These are phyloP conservation scores for Dinoponera quadriceps DNA, from an alignment of 1,140 invertebrate genomes.

Conservation along the genomic window DNA sequence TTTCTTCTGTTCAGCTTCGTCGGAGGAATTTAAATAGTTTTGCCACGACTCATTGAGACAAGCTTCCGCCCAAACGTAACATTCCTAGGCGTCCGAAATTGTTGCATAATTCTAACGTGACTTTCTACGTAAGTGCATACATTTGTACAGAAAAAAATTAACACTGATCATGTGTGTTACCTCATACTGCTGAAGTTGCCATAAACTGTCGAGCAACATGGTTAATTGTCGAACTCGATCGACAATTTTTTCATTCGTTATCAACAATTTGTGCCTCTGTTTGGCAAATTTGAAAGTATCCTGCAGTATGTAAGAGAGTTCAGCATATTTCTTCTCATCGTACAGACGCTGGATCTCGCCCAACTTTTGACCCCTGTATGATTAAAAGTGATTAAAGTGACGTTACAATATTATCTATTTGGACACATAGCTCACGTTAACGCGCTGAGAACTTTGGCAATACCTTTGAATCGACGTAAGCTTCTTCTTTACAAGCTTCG, in stretches of 20 bases:
- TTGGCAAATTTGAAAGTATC: constrained; percentile 87
- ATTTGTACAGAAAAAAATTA: constrained; percentile 13
- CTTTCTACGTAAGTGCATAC: background rate
- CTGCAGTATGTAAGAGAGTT: constrained; percentile 88
- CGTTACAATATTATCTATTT: constrained; percentile 31
- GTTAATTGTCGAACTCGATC: constrained; percentile 87
- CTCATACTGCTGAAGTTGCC: constrained; percentile 86
- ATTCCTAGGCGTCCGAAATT: constrained; percentile 84
- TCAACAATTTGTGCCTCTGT: constrained; percentile 76
- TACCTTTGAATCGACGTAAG: constrained; percentile 85
- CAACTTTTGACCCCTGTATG: constrained; percentile 86
- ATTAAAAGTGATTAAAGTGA: constrained; percentile 52
- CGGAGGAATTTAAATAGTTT: constrained; percentile 86
- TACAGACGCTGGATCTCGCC: constrained; percentile 87
- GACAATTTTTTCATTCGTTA: constrained; percentile 78
- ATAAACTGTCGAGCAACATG: constrained; percentile 91
- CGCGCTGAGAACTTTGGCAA: constrained; percentile 5
- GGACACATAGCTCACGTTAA: constrained; percentile 3
- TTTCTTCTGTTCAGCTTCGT: constrained; percentile 86
- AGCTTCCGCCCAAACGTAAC: constrained; percentile 91
- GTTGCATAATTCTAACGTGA: background rate
- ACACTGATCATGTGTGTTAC: constrained; percentile 67
- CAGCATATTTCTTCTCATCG: constrained; percentile 88
- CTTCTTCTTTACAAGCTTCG: constrained; percentile 83
- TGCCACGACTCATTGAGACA: constrained; percentile 89